Base-by-base conservation (phyloP, 2,888 invertebrate species). In the Zaprionus lineosus region DNA sequence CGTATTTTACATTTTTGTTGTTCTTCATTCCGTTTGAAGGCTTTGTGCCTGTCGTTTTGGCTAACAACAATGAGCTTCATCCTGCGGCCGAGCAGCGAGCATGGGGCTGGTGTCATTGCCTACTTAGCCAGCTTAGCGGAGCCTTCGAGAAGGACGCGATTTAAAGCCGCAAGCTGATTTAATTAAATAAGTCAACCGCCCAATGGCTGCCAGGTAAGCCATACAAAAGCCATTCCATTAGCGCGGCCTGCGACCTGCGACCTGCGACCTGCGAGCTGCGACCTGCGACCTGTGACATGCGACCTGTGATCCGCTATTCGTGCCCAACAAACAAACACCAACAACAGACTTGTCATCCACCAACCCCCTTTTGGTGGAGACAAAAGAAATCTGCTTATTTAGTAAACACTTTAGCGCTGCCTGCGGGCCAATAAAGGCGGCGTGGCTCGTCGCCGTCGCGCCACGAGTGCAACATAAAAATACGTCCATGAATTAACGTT, bases 401-500 rank as follows among this genome's bases (percentile, higher is more conserved):
- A 70, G 81, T 62, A 71, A 86, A 84, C 78, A 72, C 74, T 86
- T 72, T 65, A 78, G 68, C 68, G 14, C 57, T 68, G 70, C 73
- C 68, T 43, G 26, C 39, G 67, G 61, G 67, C 73, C 68, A 73
- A 70, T 70, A 64, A 64, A 69, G 64, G 48, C 83, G 58, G 43
- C 50, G 68, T 62, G 57, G 62, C 77, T n/a, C n/a, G 68, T 58
- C 63, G 62, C 56, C 59, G 47, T 55, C 58, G 66, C 64, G 41
- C 78, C 65, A 61, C 67, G 77, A 76, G 77, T 76, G 86, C 86
- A 83, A 73, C 86, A 81, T 75, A 87, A 85, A 86, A 86, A 83
- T 75, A 77, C 75, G 76, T 77, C 75, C 84, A 81, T 78, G 86
- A 88, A 87, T 86, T 86, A 86, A 81, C 81, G 81, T 85, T 79